Evolutionary conservation across 2,888 invertebrate species (phyloP), one percentile per base, ranked within the genome.

Genomic region (Stratiomys singularior): DNA sequence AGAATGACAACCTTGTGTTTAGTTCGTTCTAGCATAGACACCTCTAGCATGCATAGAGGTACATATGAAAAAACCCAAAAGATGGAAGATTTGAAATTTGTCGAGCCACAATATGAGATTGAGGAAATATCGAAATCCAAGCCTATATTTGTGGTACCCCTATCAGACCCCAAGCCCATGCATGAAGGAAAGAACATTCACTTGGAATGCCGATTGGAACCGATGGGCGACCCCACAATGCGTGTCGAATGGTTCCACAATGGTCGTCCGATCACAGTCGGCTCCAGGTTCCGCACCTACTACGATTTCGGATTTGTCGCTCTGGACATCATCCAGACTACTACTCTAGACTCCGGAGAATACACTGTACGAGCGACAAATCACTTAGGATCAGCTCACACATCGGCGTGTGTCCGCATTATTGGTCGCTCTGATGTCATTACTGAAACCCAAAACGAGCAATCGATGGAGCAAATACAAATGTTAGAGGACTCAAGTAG

Each of bases 271-370:
- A 92, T 95, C 18, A 96, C 96, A 37, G 94, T 96, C 52, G 96
- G 96, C 60, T 96, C 96, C 64, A 92, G 98, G 84, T 98, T 97
- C 89, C 93, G 93, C 85, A 97, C 97, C 27, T 96, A 97, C 85
- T 95, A 97, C 84, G 99, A 99, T 85, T 99, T 99, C 86, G 99
- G 99, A 21, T 98, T 96, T 86, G 97, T 99, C 76, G 97, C 98
- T 47, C 88, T 99, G 82, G 99, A 99, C 84, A 97, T 99, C 79
- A 92, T 97, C 80, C 96, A 97, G 85, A 94, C 96, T 23, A 96
- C 95, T 77, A 93, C 96, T n/a, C 90, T 94, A 78, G 99, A 99
- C 88, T 94, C 96, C 47, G 98, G 98, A 74, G 96, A 96, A 88
- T 99, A 99, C 84, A 98, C 96, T 0, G 96, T 94, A 60, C 90